Evolutionary conservation across 2,888 invertebrate species (phyloP), one percentile per base, ranked within the genome.

Genomic region (Tubulanus polymorphus): DNA sequence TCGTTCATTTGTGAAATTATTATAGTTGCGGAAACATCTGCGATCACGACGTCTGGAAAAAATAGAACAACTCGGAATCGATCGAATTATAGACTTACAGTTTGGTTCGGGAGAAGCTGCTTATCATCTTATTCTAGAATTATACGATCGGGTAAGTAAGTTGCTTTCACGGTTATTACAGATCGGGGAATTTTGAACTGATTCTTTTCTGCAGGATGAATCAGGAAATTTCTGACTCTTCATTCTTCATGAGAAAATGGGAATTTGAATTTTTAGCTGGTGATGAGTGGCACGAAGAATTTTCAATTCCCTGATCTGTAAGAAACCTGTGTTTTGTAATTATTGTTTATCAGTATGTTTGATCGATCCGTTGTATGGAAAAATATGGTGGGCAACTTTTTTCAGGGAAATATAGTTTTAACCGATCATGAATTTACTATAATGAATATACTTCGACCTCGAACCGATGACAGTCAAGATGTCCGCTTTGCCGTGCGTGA

Each of bases 81-180:
- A 99, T 80, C 86, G 99, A 75, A 89, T 99, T 48, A 85, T 99
- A 15, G 91, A 95, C 79, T 81, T 99, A 49, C 92, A 95, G 79
- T 99, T 99, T 81, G 99, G 99, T 12, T 87, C 86, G 2, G 79
- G 89, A 0, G 93, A 94, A 74, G 93, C 91, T 1, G 90, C 94
- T 0, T 94, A 94, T 80, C 97, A 99, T 78, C 83, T 99, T 0
- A 90, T 99, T 66, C 75, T 99, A 53, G 99, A 99, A 78, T 79
- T 99, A 25, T 99, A 95, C 72, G 97, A 97, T 80, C 74, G 80
- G 59, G 83, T 79, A 60, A 61, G 71, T 45, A 10, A 23, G n/a
- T n/a, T n/a, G n/a, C n/a, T n/a, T n/a, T n/a, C n/a, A n/a, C n/a
- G n/a, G n/a, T n/a, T n/a, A n/a, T n/a, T n/a, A n/a, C n/a, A n/a